Conservation (phyloP, 1,140 invertebrate genomes). For the Cydia splendana region DNA sequence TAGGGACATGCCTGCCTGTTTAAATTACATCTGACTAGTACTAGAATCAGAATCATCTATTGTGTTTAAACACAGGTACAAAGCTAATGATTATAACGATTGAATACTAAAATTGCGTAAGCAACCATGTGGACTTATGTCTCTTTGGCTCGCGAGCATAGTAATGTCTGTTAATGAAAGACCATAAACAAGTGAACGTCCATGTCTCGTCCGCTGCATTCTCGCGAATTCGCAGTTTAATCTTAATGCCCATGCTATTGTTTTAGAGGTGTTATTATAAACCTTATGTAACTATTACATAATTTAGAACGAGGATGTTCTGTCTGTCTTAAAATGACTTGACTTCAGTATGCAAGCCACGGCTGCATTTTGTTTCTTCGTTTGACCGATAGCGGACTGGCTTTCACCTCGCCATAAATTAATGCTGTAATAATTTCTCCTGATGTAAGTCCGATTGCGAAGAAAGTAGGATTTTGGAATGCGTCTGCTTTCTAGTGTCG, state of each 20-base stretch:
- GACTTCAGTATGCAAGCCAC: background rate
- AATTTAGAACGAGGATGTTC: slow-evolving; percentile 43
- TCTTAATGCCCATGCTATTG: slow-evolving; percentile 38
- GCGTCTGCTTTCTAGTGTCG: slow-evolving; percentile 18
- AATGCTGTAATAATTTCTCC: slow-evolving; percentile 32
- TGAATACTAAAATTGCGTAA: background rate
- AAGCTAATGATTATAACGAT: background rate
- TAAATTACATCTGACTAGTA: background rate
- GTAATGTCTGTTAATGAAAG: slow-evolving; percentile 15
- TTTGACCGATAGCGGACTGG: slow-evolving; percentile 24
- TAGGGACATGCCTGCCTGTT: background rate
- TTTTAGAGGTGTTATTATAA: slow-evolving; percentile 40
- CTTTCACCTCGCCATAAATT: slow-evolving; percentile 29
- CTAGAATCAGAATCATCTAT: background rate
- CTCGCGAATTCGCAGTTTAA: background rate
- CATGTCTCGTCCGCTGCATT: background rate
- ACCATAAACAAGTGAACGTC: slow-evolving; percentile 29
- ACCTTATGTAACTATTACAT: slow-evolving; percentile 40
- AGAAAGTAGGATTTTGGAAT: slow-evolving; percentile 27
- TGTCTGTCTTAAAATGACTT: background rate
- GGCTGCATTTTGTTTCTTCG: slow-evolving; percentile 17
- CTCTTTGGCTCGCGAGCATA: background rate
- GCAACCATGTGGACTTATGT: background rate
- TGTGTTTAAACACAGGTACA: background rate
- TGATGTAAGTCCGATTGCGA: slow-evolving; percentile 23